Conservation (phyloP, 2,888 invertebrate species). For the Cancer borealis region DNA sequence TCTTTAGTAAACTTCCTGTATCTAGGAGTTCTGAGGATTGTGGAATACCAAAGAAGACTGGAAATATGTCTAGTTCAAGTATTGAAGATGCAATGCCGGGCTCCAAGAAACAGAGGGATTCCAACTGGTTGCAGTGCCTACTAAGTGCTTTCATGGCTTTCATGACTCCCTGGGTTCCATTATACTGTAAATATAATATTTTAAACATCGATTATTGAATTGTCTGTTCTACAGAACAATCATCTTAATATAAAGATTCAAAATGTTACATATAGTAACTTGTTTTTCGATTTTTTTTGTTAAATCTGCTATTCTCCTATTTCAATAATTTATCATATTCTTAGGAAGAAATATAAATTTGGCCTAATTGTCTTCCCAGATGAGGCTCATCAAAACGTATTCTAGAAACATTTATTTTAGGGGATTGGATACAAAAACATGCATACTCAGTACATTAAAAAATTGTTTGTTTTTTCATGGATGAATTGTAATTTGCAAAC, state of each 20-base stretch:
- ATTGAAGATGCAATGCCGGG: conserved; percentile 28
- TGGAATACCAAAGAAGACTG: conserved; percentile 57
- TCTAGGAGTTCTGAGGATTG: background rate
- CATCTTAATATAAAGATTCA: background rate
- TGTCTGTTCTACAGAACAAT: background rate
- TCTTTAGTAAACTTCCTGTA: conserved; percentile 2
- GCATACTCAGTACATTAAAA: background rate
- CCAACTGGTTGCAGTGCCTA: conserved; percentile 3
- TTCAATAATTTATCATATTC: background rate
- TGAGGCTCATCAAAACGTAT: background rate
- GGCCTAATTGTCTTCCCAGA: background rate
- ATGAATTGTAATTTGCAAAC: background rate
- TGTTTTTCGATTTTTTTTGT: background rate
- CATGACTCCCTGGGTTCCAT: conserved; percentile 29
- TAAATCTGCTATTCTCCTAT: background rate
- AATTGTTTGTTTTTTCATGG: background rate
- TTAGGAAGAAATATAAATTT: background rate
- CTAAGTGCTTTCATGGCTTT: conserved; percentile 28
- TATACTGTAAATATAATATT: conserved; percentile 34
- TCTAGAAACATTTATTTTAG: background rate
- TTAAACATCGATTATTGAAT: background rate
- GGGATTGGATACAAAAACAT: background rate
- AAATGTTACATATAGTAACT: background rate
- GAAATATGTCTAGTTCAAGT: conserved; percentile 52
- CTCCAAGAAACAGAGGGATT: conserved; percentile 38